Base-by-base conservation (phyloP, 1,140 invertebrate genomes). In the Doryteuthis pealeii region DNA sequence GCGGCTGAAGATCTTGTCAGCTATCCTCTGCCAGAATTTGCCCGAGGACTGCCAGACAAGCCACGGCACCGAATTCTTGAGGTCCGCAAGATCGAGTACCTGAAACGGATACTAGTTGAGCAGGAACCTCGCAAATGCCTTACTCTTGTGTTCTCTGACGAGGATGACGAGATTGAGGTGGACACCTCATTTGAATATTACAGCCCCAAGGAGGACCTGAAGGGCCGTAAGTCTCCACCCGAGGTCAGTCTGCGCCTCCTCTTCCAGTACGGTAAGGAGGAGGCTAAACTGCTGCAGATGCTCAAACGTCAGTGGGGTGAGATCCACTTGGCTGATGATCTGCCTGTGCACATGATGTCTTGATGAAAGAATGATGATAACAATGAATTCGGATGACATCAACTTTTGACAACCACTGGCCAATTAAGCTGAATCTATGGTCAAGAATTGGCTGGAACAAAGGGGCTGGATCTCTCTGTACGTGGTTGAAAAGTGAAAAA, bases 1-100 rank as follows among this genome's bases (percentile, higher is more conserved):
- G 77, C 81, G 0, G 75, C 75, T 66, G 86, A 87, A 67, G 85
- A 87, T 78, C 68, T 83, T 22, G 84, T 85, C 10, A 86, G 82
- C 76, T 87, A 87, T 73, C 86, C 86, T 8, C 74, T 87, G 18
- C 85, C 85, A n/a, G 85, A 85, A 35, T 87, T 87, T 81, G 85
- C 83, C 14, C 70, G 83, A 33, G 82, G 81, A 28, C 67, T 84
- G 26, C 86, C 86, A 22, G 81, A 81, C 67, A 82, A 79, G 22
- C 83, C 84, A 1, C 74, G 82, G 43, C 82, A 85, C 58, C 70
- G 81, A 32, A 78, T 87, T 6, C 67, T 79, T 8, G 83, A 87
- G 40, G 78, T 80, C 26, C 80, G 79, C 10, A 80, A 80, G 54
- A 79, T 86, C 15, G 82, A 84, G 67, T 81, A 81, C 69, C 74